Conservation (phyloP, 1,140 invertebrate genomes). For the Lordiphosa stackelbergi region DNA sequence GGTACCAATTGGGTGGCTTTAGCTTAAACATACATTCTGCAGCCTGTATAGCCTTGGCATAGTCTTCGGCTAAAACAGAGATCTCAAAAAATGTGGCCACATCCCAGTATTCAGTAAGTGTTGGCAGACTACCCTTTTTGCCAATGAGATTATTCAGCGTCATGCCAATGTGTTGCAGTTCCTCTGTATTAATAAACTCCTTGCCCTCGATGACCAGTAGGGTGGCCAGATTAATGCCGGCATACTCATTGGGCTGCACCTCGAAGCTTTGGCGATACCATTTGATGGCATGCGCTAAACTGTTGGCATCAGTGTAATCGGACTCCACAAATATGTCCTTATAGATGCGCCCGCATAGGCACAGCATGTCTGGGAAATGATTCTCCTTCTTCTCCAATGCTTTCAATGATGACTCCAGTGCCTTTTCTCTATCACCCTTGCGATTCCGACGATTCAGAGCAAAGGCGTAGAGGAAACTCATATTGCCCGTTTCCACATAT, state of each 20-base stretch:
- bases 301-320: conserved; percentile 91
- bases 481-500: conserved; percentile 92
- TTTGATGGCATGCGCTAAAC: conserved; percentile 94
- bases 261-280: conserved; percentile 99
- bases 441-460: conserved; percentile 96
- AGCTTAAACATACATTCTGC: conserved; percentile 99
- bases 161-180: conserved; percentile 90
- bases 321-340: conserved; percentile 99
- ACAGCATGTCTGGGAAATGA: conserved; percentile 97
- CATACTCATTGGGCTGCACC: conserved; percentile 99
- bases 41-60: conserved; percentile 97
- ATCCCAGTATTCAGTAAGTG: conserved; percentile 98
- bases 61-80: conserved; percentile 97
- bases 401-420: conserved; percentile 92
- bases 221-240: conserved; percentile 98
- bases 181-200: conserved; percentile 93
- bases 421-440: conserved; percentile 95
- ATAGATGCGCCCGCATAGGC: conserved; percentile 98
- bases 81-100: conserved; percentile 99
- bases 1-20: conserved; percentile 98
- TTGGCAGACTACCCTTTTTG: conserved; percentile 95
- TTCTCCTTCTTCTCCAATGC: conserved; percentile 95
- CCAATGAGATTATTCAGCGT: conserved; percentile 98
- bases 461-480: conserved; percentile 96
- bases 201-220: conserved; percentile 98